Evolutionary conservation across 2,888 invertebrate genomes (phyloP).

Genomic region (Melinaea menophilus): DNA sequence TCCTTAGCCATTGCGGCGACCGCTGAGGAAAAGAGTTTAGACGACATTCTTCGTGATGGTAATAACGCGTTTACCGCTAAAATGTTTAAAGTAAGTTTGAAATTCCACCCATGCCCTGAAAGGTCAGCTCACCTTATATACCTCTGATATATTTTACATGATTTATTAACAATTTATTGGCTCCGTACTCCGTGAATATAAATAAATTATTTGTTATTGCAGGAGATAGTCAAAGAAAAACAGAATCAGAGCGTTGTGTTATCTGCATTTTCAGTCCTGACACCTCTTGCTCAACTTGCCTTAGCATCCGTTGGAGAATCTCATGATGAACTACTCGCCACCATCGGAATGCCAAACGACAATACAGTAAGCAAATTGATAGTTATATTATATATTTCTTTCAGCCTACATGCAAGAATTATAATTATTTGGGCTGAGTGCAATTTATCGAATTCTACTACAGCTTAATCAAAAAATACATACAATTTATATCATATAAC

Average conservation of each 20-base stretch:
- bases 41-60: slow-evolving; percentile 27
- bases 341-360: slow-evolving; percentile 54
- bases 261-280: slow-evolving; percentile 68
- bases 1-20: slow-evolving; percentile 39
- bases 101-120: too few species aligned
- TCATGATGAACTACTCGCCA: slow-evolving; percentile 54
- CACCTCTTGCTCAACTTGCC: slow-evolving; percentile 57
- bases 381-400: too few species aligned
- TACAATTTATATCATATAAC: too few species aligned
- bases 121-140: too few species aligned
- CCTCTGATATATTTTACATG: background rate
- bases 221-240: slow-evolving; percentile 51
- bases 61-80: slow-evolving; percentile 13
- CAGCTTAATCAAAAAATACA: too few species aligned
- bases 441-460: too few species aligned
- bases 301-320: slow-evolving; percentile 56
- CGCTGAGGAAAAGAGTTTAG: slow-evolving; percentile 36
- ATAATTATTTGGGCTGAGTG: too few species aligned
- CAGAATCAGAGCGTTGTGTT: slow-evolving; percentile 54
- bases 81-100: slow-evolving; percentile 1
- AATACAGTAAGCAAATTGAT: slow-evolving; percentile 40
- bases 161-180: background rate
- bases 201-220: slow-evolving; percentile 25
- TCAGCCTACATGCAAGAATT: too few species aligned
- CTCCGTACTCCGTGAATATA: background rate